Conservation (phyloP, 2,888 invertebrate species). For the Holacanthella duospinosa region DNA sequence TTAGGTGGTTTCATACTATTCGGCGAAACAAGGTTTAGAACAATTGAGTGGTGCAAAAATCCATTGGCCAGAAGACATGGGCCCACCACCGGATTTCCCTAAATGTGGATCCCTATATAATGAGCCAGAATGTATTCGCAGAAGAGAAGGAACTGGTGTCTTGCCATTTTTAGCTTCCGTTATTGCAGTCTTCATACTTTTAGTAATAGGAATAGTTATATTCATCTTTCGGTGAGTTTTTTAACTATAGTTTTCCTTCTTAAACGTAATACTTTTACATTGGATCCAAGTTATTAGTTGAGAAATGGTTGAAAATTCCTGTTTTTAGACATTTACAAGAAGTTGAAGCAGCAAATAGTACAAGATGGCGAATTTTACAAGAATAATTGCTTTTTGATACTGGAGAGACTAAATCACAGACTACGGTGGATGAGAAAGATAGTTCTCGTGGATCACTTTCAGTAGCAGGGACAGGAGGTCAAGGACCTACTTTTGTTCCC, state of each 20-base stretch:
- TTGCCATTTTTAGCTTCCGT: conserved; percentile 32
- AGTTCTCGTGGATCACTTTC: conserved; percentile 35
- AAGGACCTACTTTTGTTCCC: conserved; percentile 32
- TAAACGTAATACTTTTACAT: neutral
- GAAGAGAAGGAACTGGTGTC: conserved; percentile 18
- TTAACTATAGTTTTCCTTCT: neutral
- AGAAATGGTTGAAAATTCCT: too few species aligned
- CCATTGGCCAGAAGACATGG: conserved; percentile 74
- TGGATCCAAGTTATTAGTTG: neutral
- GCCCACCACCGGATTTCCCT: conserved; percentile 66
- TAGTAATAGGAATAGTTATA: conserved; percentile 26
- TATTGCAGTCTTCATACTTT: conserved; percentile 26
- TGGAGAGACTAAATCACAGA: conserved; percentile 22
- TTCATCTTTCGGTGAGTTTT: conserved; percentile 33
- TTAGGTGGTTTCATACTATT: conserved; percentile 36
- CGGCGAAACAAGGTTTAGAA: conserved; percentile 31
- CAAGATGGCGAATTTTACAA: conserved; percentile 71
- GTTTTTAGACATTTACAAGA: conserved; percentile 44
- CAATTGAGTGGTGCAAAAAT: conserved; percentile 64
- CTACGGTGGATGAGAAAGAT: conserved; percentile 30
- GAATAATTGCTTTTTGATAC: conserved; percentile 64
- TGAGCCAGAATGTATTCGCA: conserved; percentile 53
- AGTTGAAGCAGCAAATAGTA: conserved; percentile 66
- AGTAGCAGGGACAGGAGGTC: conserved; percentile 27
- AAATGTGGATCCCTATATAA: conserved; percentile 70